These are phyloP conservation scores for Onychomys torridus DNA, from an alignment of 2,797 vertebrate species.

Conservation along the genomic window DNA sequence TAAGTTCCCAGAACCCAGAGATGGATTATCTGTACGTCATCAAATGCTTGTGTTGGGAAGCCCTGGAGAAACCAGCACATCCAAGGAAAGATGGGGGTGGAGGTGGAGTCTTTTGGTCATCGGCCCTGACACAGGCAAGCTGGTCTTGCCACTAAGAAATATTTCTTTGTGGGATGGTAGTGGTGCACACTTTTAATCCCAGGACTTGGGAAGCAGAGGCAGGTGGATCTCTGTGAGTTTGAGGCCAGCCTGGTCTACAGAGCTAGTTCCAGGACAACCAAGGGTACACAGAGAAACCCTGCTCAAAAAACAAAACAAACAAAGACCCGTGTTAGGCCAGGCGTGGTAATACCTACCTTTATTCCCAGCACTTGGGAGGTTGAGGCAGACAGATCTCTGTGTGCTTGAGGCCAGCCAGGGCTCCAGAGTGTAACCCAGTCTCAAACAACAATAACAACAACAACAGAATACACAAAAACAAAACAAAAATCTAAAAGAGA, in stretches of 20 bases:
- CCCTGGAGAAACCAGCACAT: not conserved
- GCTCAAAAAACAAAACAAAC: not conserved
- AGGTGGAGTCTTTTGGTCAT: fast-evolving
- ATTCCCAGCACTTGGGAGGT: too few relatives aligned
- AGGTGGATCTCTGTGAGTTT: not conserved
- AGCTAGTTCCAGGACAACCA: not conserved
- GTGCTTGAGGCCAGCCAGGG: not conserved
- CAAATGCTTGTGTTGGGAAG: not conserved
- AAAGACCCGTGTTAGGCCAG: not conserved
- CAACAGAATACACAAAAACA: not conserved
- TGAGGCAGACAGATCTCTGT: not conserved
- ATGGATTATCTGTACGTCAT: not conserved
- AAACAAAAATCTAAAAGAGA: not conserved
- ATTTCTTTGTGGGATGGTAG: not conserved
- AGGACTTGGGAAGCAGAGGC: not conserved
- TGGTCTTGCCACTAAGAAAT: not conserved
- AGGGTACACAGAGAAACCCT: not conserved
- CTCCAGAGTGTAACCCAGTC: not conserved
- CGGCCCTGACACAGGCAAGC: not conserved
- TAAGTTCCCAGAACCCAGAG: conserved; percentile 12
- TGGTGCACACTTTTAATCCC: not conserved
- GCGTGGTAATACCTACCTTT: not conserved
- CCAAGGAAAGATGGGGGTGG: fast-evolving
- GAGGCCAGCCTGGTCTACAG: not conserved
- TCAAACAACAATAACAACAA: not conserved